A percentile compares a stretch with the other conserved stretches of the same genome.
Conservation (phyloP, 1,140 invertebrate genomes). For the Acromyrmex echinatior region DNA sequence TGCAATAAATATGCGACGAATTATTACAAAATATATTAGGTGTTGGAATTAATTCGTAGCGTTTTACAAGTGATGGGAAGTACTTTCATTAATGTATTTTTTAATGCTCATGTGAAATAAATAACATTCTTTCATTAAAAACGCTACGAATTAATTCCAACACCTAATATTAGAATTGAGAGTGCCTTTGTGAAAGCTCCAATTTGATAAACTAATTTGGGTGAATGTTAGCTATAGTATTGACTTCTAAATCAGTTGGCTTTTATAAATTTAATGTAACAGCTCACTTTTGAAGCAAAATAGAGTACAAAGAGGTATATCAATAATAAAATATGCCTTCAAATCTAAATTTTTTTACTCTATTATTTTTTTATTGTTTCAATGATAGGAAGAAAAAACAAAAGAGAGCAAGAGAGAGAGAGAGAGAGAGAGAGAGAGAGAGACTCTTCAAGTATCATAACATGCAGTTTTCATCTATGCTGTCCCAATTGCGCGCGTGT, state of each 20-base stretch:
- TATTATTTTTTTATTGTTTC: not conserved
- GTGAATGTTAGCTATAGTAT: not conserved
- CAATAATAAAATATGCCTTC: not conserved
- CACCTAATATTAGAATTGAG: not conserved
- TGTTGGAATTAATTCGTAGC: no score
- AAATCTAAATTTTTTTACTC: not conserved
- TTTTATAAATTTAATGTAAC: not conserved
- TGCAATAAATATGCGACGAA: not conserved
- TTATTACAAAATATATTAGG: not conserved
- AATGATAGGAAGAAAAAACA: not conserved
- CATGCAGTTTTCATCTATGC: slow-evolving; percentile 2
- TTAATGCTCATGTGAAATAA: no score
- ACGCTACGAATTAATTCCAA: no score
- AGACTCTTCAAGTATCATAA: not conserved
- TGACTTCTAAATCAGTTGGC: not conserved
- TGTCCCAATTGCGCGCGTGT: not conserved
- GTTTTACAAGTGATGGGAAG: no score
- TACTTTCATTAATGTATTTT: no score
- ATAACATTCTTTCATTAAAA: no score
- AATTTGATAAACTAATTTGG: not conserved
- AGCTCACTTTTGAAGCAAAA: not conserved
- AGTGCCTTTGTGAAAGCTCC: not conserved
- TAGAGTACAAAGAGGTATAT: not conserved
- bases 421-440: not conserved
- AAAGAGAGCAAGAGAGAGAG: not conserved